Evolutionary conservation across 2,888 invertebrate genomes (phyloP).

Genomic region (Myathropa florea): DNA sequence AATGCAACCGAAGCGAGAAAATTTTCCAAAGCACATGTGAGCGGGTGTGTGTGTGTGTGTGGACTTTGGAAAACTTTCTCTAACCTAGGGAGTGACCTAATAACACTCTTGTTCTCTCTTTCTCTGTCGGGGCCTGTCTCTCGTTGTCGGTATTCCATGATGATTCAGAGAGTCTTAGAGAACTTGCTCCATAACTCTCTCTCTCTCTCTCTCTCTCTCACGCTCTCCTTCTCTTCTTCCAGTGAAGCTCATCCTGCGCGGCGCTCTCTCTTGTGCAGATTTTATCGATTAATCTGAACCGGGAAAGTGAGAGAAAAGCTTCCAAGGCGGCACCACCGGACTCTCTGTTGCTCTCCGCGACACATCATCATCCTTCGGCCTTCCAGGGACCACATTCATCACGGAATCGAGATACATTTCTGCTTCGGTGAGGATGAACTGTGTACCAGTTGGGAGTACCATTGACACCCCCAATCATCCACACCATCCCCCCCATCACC

Average conservation of each 20-base stretch:
- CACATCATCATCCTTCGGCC: neutral
- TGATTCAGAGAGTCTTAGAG: neutral
- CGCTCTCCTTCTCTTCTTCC: neutral
- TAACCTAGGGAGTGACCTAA: constrained; percentile 68
- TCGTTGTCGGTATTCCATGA: neutral
- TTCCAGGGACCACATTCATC: constrained; percentile 63
- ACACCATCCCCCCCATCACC: neutral
- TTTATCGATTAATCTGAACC: constrained; percentile 54
- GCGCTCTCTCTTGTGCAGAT: constrained; percentile 52
- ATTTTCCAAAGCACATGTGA: constrained; percentile 14
- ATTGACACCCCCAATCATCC: constrained; percentile 38
- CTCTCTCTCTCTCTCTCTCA: neutral
- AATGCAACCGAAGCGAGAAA: constrained; percentile 42
- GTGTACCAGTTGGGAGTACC: constrained; percentile 38
- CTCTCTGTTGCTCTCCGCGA: constrained; percentile 10
- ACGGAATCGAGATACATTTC: constrained; percentile 22
- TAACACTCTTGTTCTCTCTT: constrained; percentile 12
- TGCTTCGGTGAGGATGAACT: constrained; percentile 55
- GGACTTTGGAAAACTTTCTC: constrained; percentile 26
- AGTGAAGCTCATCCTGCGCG: constrained; percentile 12
- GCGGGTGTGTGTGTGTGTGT: constrained; percentile 1
- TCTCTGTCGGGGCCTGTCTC: neutral
- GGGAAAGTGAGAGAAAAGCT: constrained; percentile 29
- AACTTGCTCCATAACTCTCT: too few relatives aligned
- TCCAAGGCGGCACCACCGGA: constrained; percentile 20